Evolutionary conservation across 2,797 vertebrate genomes (phyloP).

Genomic region (Phataginus tetradactyla): DNA sequence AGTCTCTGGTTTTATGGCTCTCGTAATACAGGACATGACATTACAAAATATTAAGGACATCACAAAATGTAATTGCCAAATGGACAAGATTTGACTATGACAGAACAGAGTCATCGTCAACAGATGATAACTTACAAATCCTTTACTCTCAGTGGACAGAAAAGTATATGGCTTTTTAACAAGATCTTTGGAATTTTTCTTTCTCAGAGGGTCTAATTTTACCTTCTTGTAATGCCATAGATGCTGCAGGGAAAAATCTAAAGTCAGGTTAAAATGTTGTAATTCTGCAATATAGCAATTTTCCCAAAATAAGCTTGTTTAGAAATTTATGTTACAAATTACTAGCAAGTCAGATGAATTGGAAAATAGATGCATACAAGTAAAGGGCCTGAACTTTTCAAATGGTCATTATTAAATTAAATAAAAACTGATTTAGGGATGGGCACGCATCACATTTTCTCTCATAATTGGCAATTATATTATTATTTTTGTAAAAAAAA

Average conservation of each 20-base stretch:
- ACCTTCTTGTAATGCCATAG: constrained; percentile 47
- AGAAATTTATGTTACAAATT: neutral
- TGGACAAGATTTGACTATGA: constrained; percentile 65
- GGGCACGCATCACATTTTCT: neutral
- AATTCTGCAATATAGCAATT: constrained; percentile 25
- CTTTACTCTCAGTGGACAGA: constrained; percentile 61
- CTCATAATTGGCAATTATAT: constrained; percentile 27
- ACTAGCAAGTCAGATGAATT: constrained; percentile 22
- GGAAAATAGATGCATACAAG: constrained; percentile 10
- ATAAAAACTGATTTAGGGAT: constrained; percentile 51
- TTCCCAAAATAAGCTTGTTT: constrained; percentile 40
- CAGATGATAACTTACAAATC: constrained; percentile 67
- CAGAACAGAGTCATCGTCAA: constrained; percentile 47
- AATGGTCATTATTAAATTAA: constrained; percentile 30
- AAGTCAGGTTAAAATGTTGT: neutral
- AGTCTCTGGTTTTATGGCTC: constrained; percentile 78
- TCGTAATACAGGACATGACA: constrained; percentile 74
- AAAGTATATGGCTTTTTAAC: neutral
- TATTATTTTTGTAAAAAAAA: constrained; percentile 49
- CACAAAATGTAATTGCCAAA: constrained; percentile 75
- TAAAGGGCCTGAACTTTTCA: constrained; percentile 23
- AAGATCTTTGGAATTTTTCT: neutral
- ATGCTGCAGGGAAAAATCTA: constrained; percentile 26
- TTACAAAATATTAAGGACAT: constrained; percentile 77
- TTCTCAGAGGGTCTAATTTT: constrained; percentile 65